These are phyloP conservation scores for Polymixis flavicincta DNA, from an alignment of 2,888 invertebrate genomes.

Conservation along the genomic window DNA sequence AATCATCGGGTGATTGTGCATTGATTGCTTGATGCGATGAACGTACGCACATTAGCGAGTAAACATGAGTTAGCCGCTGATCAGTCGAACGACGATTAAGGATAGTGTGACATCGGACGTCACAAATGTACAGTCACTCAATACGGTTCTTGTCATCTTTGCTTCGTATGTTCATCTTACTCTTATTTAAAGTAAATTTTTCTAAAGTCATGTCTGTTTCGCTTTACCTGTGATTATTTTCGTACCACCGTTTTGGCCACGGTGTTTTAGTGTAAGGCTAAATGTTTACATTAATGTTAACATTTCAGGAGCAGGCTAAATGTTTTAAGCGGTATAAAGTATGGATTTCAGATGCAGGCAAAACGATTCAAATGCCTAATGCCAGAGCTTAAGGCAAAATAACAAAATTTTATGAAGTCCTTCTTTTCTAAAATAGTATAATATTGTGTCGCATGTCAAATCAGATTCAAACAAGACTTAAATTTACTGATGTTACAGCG, in stretches of 20 bases:
- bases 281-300: no score
- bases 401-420: no score
- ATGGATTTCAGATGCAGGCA: no score
- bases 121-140: constrained; percentile 3
- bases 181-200: background rate
- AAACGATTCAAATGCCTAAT: no score
- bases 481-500: no score
- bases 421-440: no score
- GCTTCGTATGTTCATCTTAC: background rate
- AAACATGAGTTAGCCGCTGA: constrained; percentile 47
- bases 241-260: background rate
- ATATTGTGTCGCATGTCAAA: no score
- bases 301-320: no score
- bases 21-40: constrained; percentile 62
- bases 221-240: background rate
- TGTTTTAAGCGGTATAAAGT: no score
- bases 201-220: background rate
- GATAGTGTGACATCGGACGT: constrained; percentile 34
- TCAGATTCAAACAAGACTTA: no score
- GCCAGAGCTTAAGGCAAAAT: no score
- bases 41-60: constrained; percentile 57
- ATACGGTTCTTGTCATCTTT: background rate
- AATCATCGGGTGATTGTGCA: constrained; percentile 68
- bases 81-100: constrained; percentile 48
- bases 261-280: no score